Conservation (phyloP, 2,113 vertebrate species). For the Plecturocebus donacophilus region DNA sequence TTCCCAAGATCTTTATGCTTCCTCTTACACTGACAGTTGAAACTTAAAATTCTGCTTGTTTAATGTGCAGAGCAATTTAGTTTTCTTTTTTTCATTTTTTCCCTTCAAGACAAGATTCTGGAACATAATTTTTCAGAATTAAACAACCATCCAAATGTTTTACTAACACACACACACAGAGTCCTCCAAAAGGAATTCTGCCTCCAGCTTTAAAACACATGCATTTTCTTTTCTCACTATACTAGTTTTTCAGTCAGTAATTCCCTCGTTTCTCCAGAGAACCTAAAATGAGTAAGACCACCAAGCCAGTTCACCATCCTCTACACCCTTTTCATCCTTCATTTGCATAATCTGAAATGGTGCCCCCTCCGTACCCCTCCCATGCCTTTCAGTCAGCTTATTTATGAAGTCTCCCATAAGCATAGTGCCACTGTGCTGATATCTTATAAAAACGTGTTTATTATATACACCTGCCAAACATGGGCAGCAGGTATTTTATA, state of each 20-base stretch:
- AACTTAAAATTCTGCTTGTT: not conserved
- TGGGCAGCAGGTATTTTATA: not conserved
- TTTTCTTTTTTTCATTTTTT: not conserved
- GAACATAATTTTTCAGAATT: not conserved
- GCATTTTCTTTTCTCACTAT: not conserved
- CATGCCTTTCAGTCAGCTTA: not conserved
- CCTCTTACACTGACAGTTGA: not conserved
- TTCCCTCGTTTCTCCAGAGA: not conserved
- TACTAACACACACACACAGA: not conserved
- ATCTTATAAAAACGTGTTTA: not conserved
- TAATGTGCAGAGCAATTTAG: not conserved
- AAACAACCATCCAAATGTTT: not conserved
- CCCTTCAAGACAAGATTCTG: not conserved
- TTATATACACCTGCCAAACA: not conserved
- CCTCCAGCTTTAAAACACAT: not conserved
- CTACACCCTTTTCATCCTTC: not conserved
- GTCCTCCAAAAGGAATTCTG: not conserved
- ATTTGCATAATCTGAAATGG: not conserved
- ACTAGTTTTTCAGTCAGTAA: not conserved
- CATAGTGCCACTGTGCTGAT: not conserved
- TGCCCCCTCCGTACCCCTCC: not conserved
- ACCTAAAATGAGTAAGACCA: not conserved
- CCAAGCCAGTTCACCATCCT: not conserved
- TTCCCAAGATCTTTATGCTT: not conserved
- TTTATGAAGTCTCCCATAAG: not conserved